A percentile compares a stretch with the other conserved stretches of the same genome.
Evolutionary conservation across 53 echinoderm and acorn worm genomes (phyloP).

Genomic region (Echinarachnius parma): DNA sequence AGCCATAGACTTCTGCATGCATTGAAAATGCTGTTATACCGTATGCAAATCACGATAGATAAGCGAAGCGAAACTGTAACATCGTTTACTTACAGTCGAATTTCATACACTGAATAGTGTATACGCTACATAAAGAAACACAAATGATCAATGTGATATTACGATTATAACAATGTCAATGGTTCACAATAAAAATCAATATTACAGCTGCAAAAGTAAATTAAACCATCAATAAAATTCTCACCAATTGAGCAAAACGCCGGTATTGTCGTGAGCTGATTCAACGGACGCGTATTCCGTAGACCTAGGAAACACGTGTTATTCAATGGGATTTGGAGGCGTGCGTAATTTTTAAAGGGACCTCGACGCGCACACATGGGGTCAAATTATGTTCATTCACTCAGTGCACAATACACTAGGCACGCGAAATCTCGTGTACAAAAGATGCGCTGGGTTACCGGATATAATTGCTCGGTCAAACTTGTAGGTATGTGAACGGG

Average conservation of each 20-base stretch:
- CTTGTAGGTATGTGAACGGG: constrained; percentile 42
- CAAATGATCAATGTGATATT: too few relatives aligned
- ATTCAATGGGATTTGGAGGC: constrained; percentile 4
- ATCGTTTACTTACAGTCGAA: too few relatives aligned
- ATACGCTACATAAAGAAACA: too few relatives aligned
- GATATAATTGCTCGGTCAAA: constrained; percentile 36
- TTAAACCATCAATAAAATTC: background rate
- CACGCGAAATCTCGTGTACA: constrained; percentile 10
- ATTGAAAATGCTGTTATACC: too few relatives aligned
- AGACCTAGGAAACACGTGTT: background rate
- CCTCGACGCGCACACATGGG: constrained; percentile 23
- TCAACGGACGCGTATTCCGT: constrained; percentile 5
- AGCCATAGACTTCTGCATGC: too few relatives aligned
- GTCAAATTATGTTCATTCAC: constrained; percentile 5
- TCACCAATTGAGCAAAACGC: constrained; percentile 29
- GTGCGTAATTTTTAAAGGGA: constrained; percentile 19
- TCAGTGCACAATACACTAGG: constrained; percentile 8
- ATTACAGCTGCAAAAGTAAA: background rate
- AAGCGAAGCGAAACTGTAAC: too few relatives aligned
- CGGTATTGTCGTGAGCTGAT: constrained; percentile 2
- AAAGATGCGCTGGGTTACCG: constrained; percentile 23
- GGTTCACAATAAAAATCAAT: background rate
- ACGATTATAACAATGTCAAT: too few relatives aligned
- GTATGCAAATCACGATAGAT: too few relatives aligned
- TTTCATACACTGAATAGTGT: too few relatives aligned